Evolutionary conservation across 2,888 invertebrate species (phyloP), one percentile per base, ranked within the genome.

Genomic region (Stenotaenia linearis): DNA sequence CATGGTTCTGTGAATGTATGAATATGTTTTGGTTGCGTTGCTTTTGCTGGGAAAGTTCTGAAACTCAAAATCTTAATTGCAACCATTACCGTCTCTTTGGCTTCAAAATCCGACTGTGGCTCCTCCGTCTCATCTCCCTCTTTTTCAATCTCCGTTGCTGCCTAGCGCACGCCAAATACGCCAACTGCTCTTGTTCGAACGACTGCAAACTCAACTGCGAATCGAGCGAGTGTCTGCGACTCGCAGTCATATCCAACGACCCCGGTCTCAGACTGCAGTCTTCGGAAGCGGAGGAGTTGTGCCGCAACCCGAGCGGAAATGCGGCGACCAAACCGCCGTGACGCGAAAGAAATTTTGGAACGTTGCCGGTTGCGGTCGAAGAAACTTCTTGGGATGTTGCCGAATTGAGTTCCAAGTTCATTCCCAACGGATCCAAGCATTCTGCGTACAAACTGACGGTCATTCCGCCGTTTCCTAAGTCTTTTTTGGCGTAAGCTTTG

Each of bases 341-440:
- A 1, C 97, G 89, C 7, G 91, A 91, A 0, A 96, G 92, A 84
- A 96, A 90, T 82, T 94, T 92, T 0, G 96, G 96, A 81, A 97
- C 88, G 82, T 95, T 94, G 79, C 94, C 94, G 56, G 94, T 95
- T 94, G 96, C 97, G 0, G 95, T 93, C 0, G 96, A 95, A 79
- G 95, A 95, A 78, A 97, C 89, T 82, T 92, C 92, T 80, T 93
- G 93, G 78, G 91, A 93, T 10, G 89, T 89, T 76, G 90, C 90
- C 76, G 92, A 92, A 84, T 93, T 92, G 37, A 86, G 82, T 76
- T 88, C 87, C 82, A 87, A 85, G 82, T 86, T 86, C 86, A 88
- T 86, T 10, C 86, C 87, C 10, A 97, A 93, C 10, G 97, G 97
- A 88, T 97, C 97, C 81, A 94, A 94, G 83, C 95, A 92, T 3